Evolutionary conservation across 1,140 invertebrate species (phyloP).

Genomic region (Drosophila novamexicana): DNA sequence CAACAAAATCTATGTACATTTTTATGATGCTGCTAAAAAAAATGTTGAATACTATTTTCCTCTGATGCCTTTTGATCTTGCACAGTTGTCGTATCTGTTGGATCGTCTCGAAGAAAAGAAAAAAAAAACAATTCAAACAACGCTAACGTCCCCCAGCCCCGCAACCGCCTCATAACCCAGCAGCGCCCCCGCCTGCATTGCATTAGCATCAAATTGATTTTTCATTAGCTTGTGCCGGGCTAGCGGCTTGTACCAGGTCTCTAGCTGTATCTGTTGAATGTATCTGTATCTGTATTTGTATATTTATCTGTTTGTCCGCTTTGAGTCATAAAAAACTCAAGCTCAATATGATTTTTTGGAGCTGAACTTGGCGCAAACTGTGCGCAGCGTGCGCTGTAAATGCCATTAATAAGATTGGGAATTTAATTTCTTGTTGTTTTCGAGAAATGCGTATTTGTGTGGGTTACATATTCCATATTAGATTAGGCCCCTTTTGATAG

Average conservation of each 20-base stretch:
- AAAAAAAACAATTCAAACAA: conserved; percentile 15
- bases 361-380: conserved; percentile 39
- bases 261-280: not conserved
- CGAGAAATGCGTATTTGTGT: conserved; percentile 24
- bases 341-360: conserved; percentile 27
- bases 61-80: conserved; percentile 41
- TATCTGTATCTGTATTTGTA: conserved; percentile 1
- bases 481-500: conserved; percentile 56
- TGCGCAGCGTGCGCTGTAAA: conserved; percentile 53
- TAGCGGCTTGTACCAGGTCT: conserved; percentile 37
- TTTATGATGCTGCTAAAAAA: conserved; percentile 63
- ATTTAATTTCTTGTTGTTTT: conserved; percentile 28
- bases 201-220: conserved; percentile 66
- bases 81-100: conserved; percentile 58
- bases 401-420: conserved; percentile 47
- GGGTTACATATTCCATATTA: conserved; percentile 56
- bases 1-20: conserved; percentile 42
- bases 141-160: conserved; percentile 6
- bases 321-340: conserved; percentile 36
- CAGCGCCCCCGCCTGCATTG: conserved; percentile 28
- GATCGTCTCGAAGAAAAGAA: conserved; percentile 12
- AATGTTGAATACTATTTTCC: conserved; percentile 30
- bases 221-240: conserved; percentile 57
- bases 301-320: conserved; percentile 10
- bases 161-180: not conserved